Evolutionary conservation across 2,113 vertebrate genomes (phyloP).

Genomic region (Oncorhynchus kisutch): DNA sequence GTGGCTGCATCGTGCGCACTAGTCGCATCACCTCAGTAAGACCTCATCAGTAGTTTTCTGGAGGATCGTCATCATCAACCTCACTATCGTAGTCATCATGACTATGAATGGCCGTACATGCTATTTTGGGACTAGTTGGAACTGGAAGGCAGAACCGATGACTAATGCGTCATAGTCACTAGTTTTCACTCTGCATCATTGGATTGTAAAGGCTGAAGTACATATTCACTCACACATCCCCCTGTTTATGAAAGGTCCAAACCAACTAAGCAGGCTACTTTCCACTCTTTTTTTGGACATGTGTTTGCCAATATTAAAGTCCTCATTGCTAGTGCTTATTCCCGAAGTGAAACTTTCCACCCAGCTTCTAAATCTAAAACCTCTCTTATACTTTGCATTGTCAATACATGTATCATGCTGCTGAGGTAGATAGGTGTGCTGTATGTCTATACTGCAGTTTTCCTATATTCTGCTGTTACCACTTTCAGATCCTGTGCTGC

Average conservation of each 20-base stretch:
- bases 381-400: too few relatives aligned
- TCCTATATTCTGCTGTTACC: conserved; percentile 11
- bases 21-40: conserved; percentile 18
- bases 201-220: not conserved
- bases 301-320: too few relatives aligned
- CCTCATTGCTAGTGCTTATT: too few relatives aligned
- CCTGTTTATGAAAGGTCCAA: too few relatives aligned
- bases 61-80: conserved; percentile 34
- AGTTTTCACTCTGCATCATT: not conserved
- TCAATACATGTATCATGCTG: too few relatives aligned
- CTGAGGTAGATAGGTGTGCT: too few relatives aligned
- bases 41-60: conserved; percentile 31
- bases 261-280: too few relatives aligned
- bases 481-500: conserved; percentile 3
- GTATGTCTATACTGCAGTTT: not conserved
- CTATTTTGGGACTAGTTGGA: conserved; percentile 1
- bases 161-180: conserved; percentile 16
- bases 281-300: too few relatives aligned
- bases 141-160: not conserved
- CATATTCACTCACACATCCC: too few relatives aligned
- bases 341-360: not conserved
- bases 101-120: conserved; percentile 14
- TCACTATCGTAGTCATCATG: conserved; percentile 42
- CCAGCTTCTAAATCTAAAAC: not conserved
- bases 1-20: conserved; percentile 20